Evolutionary conservation across 2,888 invertebrate species (phyloP), one percentile per base, ranked within the genome.

Genomic region (Plebejus argus): DNA sequence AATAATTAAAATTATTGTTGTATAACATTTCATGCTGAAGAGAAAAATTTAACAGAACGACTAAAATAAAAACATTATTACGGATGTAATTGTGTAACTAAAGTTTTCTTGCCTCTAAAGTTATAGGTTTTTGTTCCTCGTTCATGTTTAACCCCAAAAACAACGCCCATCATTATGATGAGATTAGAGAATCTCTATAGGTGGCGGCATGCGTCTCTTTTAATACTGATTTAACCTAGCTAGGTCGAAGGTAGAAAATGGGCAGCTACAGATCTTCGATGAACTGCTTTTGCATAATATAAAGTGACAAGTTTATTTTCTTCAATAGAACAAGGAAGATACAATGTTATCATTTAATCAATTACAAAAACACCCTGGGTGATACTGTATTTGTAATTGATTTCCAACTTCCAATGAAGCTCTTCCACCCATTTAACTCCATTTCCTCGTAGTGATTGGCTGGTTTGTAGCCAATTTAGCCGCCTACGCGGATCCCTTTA

Each of bases 1-100:
- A 49, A 72, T 23, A 72, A 72, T 72, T 61, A 61, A 23, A 61
- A 12, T 12, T 28, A 61, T 61, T 61, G 61, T 61, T 61, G 61
- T 61, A 61, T 61, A 61, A 23, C 61, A 61, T 4, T 10, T 23
- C 28, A 1, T 28, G 12, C 12, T 12, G 23, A 1, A 23, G 23
- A 23, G 20, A 61, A 23, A 61, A 23, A 5, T 12, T 10, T 0
- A 20, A 0, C 10, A 20, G 20, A 58, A 10, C 5, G 5, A 6
- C 20, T 58, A 2, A 12, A 45, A 45, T 12, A 45, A 45, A 45
- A 45, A 0, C 45, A 10, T 39, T 1, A 10, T 1, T 1, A 10
- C 39, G 39, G 39, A 10, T 39, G 10, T 39, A 39, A 5, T 20
- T 8, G 20, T 20, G 1, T 0, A 7, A 58, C 7, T 58, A 58